These are phyloP conservation scores for Perdita meconis DNA, from an alignment of 2,888 invertebrate species.

Conservation along the genomic window DNA sequence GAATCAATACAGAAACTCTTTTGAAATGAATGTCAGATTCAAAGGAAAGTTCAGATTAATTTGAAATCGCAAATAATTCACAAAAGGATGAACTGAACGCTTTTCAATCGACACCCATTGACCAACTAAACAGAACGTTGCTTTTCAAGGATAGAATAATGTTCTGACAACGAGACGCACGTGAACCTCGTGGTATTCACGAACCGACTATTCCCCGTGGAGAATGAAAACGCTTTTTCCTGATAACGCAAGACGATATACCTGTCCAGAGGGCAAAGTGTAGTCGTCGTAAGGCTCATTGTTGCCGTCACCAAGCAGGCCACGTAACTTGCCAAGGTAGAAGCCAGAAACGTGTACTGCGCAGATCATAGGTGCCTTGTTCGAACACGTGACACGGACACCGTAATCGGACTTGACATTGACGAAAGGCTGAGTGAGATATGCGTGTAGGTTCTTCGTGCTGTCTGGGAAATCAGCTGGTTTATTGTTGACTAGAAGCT, in stretches of 20 bases:
- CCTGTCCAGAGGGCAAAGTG: constrained; percentile 90
- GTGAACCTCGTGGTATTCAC: too few species aligned
- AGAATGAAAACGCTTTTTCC: neutral
- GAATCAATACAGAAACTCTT: too few species aligned
- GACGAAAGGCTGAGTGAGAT: constrained; percentile 85
- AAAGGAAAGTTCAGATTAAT: too few species aligned
- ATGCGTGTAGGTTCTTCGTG: constrained; percentile 87
- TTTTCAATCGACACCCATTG: too few species aligned
- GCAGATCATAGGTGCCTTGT: constrained; percentile 86
- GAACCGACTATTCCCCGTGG: too few species aligned
- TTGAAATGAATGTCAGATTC: too few species aligned
- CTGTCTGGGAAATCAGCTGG: constrained; percentile 89
- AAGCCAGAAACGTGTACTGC: constrained; percentile 91
- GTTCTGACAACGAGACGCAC: too few species aligned
- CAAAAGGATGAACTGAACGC: too few species aligned
- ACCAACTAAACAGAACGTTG: too few species aligned
- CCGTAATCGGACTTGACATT: constrained; percentile 88
- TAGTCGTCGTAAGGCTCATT: constrained; percentile 95
- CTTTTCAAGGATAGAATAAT: too few species aligned
- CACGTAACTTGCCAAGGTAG: constrained; percentile 94
- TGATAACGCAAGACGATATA: constrained; percentile 77
- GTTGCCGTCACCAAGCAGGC: constrained; percentile 95
- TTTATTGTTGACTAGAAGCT: constrained; percentile 88
- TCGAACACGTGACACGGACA: constrained; percentile 87
- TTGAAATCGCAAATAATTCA: too few species aligned